Percentiles rank a stretch among this genome's conserved stretches.
These are phyloP conservation scores for Umimayanthus chanpuru DNA, from an alignment of 92 coral and sea anemone genomes.

Conservation along the genomic window DNA sequence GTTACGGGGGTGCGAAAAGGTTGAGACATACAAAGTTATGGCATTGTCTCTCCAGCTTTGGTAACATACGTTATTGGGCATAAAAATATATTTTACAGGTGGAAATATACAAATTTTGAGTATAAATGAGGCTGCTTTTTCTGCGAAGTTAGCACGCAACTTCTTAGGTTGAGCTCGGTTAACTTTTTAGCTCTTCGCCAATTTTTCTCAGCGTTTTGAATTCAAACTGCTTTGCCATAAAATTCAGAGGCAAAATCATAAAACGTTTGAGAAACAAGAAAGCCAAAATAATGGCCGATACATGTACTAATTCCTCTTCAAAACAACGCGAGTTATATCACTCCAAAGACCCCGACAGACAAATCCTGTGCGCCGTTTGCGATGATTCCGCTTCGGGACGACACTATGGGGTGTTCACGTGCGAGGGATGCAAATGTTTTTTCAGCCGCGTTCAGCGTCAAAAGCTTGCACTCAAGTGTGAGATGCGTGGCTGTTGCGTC, in stretches of 20 bases:
- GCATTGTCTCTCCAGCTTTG: constrained; percentile 12
- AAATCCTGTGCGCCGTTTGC: constrained; percentile 29
- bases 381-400: constrained; percentile 2
- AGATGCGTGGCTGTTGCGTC: background rate
- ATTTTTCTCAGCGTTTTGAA: background rate
- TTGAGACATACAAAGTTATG: background rate
- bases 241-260: no score
- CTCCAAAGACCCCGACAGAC: background rate
- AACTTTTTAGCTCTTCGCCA: background rate
- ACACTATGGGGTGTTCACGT: constrained; percentile 37
- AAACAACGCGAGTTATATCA: constrained; percentile 15
- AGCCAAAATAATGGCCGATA: background rate
- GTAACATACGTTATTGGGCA: background rate
- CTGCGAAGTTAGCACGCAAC: background rate
- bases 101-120: constrained; percentile 20
- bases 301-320: background rate
- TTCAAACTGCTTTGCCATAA: background rate
- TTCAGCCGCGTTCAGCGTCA: constrained; percentile 5
- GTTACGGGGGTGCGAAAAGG: background rate
- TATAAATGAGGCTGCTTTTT: background rate
- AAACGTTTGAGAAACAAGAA: background rate
- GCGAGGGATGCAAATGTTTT: constrained; percentile 35
- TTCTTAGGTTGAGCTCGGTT: background rate
- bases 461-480: background rate
- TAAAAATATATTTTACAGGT: constrained; percentile 17